These are phyloP conservation scores for Piliocolobus tephrosceles DNA, from an alignment of 2,113 vertebrate species.

Conservation along the genomic window DNA sequence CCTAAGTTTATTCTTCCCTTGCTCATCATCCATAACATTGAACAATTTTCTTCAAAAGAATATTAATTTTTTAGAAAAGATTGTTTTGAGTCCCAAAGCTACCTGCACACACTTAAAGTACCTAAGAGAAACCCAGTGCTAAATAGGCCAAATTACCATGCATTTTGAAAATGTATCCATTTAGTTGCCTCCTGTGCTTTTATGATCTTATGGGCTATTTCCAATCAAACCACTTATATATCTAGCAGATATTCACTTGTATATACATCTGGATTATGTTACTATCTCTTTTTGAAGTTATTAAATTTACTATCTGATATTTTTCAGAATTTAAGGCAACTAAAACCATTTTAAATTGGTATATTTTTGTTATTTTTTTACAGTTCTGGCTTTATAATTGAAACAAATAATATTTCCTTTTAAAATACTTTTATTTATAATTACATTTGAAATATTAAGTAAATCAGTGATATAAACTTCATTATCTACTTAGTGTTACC, in stretches of 20 bases:
- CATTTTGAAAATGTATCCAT: not conserved
- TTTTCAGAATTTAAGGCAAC: not conserved
- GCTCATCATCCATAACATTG: not conserved
- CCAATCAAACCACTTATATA: not conserved
- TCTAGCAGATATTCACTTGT: not conserved
- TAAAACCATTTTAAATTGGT: conserved; percentile 1
- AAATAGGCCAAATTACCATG: not conserved
- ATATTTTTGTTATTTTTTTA: not conserved
- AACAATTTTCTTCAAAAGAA: not conserved
- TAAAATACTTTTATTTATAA: not conserved
- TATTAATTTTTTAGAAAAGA: not conserved
- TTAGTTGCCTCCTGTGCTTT: not conserved
- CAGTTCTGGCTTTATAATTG: not conserved
- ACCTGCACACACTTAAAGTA: not conserved
- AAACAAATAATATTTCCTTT: not conserved
- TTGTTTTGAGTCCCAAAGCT: not conserved
- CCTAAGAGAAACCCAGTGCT: not conserved
- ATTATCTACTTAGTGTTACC: not conserved
- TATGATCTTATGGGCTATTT: not conserved
- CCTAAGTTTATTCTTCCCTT: not conserved
- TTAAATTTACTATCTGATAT: too few relatives aligned
- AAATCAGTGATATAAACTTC: not conserved
- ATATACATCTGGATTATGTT: not conserved
- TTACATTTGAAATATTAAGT: not conserved
- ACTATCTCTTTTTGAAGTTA: not conserved